Conservation (phyloP, 2,113 vertebrate genomes). For the Cavia aperea region DNA sequence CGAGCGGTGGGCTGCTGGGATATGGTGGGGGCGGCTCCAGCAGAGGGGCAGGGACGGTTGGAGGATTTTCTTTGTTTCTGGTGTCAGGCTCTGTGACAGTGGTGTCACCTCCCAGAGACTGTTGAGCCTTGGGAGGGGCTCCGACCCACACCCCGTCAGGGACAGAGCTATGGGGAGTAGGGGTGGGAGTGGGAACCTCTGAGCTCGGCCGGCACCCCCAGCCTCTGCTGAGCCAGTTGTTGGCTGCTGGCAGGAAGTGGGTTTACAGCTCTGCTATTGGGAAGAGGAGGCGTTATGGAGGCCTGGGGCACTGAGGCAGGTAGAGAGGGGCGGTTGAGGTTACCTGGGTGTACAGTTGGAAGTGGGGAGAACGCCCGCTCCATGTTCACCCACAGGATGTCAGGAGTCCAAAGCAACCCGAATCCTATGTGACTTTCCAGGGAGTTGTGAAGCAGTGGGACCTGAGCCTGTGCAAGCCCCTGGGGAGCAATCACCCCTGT, state of each 20-base stretch:
- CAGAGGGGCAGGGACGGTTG: neutral
- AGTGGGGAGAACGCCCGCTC: neutral
- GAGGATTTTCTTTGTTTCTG: neutral
- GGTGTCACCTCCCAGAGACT: slow-evolving; percentile 13
- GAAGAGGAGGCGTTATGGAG: neutral
- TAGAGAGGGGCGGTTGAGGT: slow-evolving; percentile 11
- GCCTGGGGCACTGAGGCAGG: neutral
- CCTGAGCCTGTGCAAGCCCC: neutral
- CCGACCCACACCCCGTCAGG: neutral
- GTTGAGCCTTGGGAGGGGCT: neutral
- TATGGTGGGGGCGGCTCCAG: neutral
- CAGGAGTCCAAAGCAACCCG: neutral
- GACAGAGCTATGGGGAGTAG: neutral
- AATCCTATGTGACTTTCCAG: neutral
- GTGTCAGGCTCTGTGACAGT: neutral
- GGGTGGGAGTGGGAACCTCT: neutral
- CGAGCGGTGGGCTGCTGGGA: neutral
- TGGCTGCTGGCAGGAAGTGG: neutral
- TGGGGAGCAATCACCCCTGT: neutral
- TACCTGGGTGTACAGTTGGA: neutral
- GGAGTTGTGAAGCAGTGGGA: neutral
- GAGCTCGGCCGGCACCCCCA: neutral
- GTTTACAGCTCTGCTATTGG: neutral
- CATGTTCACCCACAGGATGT: slow-evolving; percentile 10
- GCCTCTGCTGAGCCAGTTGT: neutral